phyloP scores from a whole-genome alignment of 1,140 invertebrate genomes.

The Maconellicoccus hirsutus region DNA sequence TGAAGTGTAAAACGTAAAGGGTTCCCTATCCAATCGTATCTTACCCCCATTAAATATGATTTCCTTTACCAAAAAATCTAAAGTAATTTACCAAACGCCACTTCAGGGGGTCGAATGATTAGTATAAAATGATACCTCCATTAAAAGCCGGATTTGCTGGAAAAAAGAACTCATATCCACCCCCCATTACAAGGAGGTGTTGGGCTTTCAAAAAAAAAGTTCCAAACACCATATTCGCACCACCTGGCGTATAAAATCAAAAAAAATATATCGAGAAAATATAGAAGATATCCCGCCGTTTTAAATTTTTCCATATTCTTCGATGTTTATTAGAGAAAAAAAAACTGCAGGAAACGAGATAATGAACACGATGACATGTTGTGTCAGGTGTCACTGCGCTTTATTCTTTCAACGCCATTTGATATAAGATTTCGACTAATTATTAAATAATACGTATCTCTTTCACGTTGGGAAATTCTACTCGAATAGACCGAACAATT shows the following conservation, averaged over 20 bases:
- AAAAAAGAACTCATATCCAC: background rate
- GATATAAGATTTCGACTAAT: background rate
- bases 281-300: background rate
- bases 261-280: background rate
- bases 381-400: background rate
- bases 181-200: background rate
- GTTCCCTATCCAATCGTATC: background rate
- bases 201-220: background rate
- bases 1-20: slow-evolving; percentile 17
- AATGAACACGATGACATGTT: background rate
- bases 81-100: slow-evolving; percentile 10
- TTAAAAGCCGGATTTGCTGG: background rate
- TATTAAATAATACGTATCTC: no score
- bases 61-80: slow-evolving; percentile 12
- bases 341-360: background rate
- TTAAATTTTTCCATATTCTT: no score
- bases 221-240: background rate
- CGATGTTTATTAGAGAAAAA: background rate
- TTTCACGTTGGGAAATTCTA: no score
- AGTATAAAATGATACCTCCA: slow-evolving; percentile 1
- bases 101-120: background rate
- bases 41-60: slow-evolving; percentile 19
- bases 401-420: background rate
- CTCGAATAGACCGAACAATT: no score
- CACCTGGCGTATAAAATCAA: background rate